A percentile compares a stretch with the other conserved stretches of the same genome.
These are phyloP conservation scores for Ispidina lecontei DNA, from an alignment of 2,797 vertebrate genomes.

Conservation along the genomic window DNA sequence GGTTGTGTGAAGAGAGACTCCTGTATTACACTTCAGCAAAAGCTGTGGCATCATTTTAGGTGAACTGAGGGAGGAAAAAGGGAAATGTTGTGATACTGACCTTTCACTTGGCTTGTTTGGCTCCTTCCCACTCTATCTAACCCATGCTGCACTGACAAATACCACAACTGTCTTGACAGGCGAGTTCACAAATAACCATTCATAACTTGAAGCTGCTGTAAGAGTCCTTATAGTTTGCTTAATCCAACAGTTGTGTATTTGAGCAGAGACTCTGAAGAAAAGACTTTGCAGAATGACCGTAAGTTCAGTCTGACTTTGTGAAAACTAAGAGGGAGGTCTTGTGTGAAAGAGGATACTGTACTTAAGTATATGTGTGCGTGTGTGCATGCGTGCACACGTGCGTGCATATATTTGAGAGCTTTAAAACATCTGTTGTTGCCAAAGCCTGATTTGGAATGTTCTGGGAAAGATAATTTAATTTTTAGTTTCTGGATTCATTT, in stretches of 20 bases:
- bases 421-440: constrained; percentile 63
- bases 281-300: background rate
- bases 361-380: background rate
- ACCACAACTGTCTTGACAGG: constrained; percentile 66
- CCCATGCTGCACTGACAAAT: constrained; percentile 65
- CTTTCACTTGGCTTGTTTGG: constrained; percentile 65
- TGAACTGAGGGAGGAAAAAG: background rate
- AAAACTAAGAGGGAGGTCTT: constrained; percentile 26
- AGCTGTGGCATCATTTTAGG: constrained; percentile 37
- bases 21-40: constrained; percentile 42
- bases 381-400: background rate
- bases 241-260: constrained; percentile 50
- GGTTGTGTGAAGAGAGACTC: constrained; percentile 1
- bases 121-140: constrained; percentile 61
- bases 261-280: constrained; percentile 33
- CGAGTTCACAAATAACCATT: constrained; percentile 67
- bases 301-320: background rate
- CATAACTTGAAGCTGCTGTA: constrained; percentile 59
- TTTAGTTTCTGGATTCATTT: constrained; percentile 73
- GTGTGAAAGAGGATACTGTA: constrained; percentile 1
- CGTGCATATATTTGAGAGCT: background rate
- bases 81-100: constrained; percentile 61
- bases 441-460: constrained; percentile 69
- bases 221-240: constrained; percentile 42
- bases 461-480: constrained; percentile 74